A percentile compares a stretch with the other conserved stretches of the same genome.
phyloP scores from a whole-genome alignment of 2,797 vertebrate genomes.

The Decapterus maruadsi region DNA sequence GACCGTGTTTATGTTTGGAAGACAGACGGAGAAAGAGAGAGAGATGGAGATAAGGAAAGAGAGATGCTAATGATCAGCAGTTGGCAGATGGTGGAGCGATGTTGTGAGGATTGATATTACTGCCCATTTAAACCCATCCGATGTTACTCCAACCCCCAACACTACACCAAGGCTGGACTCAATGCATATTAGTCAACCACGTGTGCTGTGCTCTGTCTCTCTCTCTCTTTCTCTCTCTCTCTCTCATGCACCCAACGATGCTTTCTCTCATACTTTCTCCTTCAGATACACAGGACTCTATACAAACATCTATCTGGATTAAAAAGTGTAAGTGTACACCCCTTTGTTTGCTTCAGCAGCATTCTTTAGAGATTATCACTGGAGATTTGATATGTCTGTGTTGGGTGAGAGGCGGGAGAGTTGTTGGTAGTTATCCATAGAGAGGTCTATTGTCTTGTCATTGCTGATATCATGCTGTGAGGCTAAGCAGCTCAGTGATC shows the following conservation, averaged over 20 bases:
- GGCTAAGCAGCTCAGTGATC: constrained; percentile 45
- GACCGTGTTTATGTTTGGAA: constrained; percentile 39
- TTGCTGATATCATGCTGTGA: constrained; percentile 45
- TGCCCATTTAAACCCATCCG: constrained; percentile 57
- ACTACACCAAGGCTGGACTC: constrained; percentile 46
- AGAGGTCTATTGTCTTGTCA: constrained; percentile 56
- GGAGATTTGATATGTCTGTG: constrained; percentile 29
- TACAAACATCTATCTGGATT: constrained; percentile 55
- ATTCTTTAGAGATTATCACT: constrained; percentile 38
- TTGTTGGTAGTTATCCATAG: constrained; percentile 42
- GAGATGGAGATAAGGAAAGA: constrained; percentile 6
- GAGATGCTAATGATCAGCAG: constrained; percentile 45
- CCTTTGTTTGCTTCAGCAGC: constrained; percentile 41
- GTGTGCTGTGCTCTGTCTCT: constrained; percentile 4
- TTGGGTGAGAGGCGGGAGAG: constrained; percentile 10
- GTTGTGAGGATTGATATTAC: constrained; percentile 46
- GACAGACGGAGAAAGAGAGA: constrained; percentile 10
- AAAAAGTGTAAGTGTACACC: constrained; percentile 65
- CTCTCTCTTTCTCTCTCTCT: constrained; percentile 16
- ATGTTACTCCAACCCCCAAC: constrained; percentile 52
- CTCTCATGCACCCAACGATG: constrained; percentile 18
- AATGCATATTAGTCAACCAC: constrained; percentile 41
- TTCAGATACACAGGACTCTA: constrained; percentile 40
- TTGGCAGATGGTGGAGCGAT: constrained; percentile 60
- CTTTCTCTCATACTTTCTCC: constrained; percentile 28